Evolutionary conservation across 2,797 vertebrate genomes (phyloP), one percentile per base, ranked within the genome.

Genomic region (Australoheros facetus): DNA sequence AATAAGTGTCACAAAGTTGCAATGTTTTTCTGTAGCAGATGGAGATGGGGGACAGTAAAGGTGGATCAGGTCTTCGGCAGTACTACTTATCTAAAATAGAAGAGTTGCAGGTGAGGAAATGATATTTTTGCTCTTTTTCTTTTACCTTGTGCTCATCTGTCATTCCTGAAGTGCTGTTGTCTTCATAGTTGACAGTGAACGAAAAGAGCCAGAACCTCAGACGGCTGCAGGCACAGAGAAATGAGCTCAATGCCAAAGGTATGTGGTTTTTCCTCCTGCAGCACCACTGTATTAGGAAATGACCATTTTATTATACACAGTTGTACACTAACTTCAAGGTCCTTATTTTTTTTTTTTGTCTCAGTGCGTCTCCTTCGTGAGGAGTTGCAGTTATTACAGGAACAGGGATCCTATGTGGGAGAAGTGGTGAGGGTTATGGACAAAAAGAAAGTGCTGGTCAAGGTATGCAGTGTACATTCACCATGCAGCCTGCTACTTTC

Each of bases 361-460:
- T 1, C 8, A 99, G 98, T 99, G 82, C 97, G 98, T 37, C 94
- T 99, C 3, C 91, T 99, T 81, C 97, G 98, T 16, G 98, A 99
- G 89, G 98, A 99, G 93, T 95, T 99, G 75, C 98, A 99, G 95
- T 89, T 99, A 75, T 94, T 99, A 60, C 98, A 99, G 93, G 98
- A 99, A 80, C 98, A 99, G 93, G 98, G 98, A 2, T 99, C 98
- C 53, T 99, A 99, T 0, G 98, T 99, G 13, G 98, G 98, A 7
- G 98, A 99, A 89, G 98, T 99, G 66, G 98, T 99, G 34, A 96
- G 98, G 83, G 98, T 98, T 80, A 99, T 99, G 98, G 98, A 99
- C 88, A 99, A 99, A 94, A 99, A 99, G 94, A 99, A 99, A 88
- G 98, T 99, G 59, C 92, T 99, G 1, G 98, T 99, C 11, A 99